Conservation (phyloP, 1,140 invertebrate species). For the Sarcophaga peregrina region DNA sequence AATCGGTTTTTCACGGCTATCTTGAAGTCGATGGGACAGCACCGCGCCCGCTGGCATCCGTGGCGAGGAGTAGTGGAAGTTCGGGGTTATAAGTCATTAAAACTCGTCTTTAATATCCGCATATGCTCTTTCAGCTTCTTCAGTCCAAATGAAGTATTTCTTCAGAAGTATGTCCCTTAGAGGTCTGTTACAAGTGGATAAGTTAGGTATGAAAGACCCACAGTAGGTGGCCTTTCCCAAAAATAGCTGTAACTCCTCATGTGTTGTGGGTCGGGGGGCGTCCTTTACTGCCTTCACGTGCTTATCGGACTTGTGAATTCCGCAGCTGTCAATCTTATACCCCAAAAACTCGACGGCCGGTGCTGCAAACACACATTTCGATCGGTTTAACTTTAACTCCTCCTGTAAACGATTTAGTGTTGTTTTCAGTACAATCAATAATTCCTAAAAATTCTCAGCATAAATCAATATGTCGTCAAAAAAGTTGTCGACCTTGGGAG, state of each 20-base stretch:
- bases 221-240: constrained; percentile 23
- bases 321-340: constrained; percentile 1
- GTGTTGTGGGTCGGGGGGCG: constrained; percentile 13
- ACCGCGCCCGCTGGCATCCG: constrained; percentile 21
- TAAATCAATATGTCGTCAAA: constrained; percentile 43
- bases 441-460: constrained; percentile 32
- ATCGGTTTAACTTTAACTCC: constrained; percentile 14
- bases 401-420: constrained; percentile 40
- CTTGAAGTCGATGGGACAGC: neutral
- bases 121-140: constrained; percentile 16
- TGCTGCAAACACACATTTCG: constrained; percentile 32
- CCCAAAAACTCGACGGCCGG: constrained; percentile 18
- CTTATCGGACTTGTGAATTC: constrained; percentile 25
- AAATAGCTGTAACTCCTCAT: constrained; percentile 15
- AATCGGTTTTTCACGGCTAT: constrained; percentile 19
- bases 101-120: constrained; percentile 31
- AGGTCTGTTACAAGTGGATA: constrained; percentile 18
- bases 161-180: constrained; percentile 31
- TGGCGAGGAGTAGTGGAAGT: constrained; percentile 31
- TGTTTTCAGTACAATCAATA: constrained; percentile 36
- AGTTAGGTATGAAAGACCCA: constrained; percentile 19
- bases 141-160: constrained; percentile 16
- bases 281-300: constrained; percentile 20
- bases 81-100: constrained; percentile 31
- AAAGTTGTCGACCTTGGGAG: constrained; percentile 22